Evolutionary conservation across 2,797 vertebrate species (phyloP), one percentile per base, ranked within the genome.

Genomic region (Pipistrellus pygmaeus): DNA sequence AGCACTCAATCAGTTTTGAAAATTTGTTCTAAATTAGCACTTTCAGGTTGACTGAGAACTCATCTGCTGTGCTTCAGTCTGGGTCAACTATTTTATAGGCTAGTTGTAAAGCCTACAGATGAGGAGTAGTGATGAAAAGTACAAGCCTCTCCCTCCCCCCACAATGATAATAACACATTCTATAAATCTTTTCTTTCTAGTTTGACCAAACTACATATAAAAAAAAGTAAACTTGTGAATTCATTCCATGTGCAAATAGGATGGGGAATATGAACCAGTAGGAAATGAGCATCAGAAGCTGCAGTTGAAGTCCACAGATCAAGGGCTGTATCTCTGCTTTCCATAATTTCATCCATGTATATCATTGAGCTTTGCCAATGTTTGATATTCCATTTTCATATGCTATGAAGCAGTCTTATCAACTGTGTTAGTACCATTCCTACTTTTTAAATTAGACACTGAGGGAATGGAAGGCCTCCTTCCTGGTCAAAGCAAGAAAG

Each of bases 191-290:
- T 96, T 97, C 96, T 55, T 95, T 38, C 64, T 88, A 71, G 9
- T 97, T 98, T 97, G 75, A 95, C 57, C 41, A 97, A 97, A 95
- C 13, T 93, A 82, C 30, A 86, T 27, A 38, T 82, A 95, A 86
- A 86, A 57, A 97, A 97, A 93, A 81, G 9, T 64, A 96, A 96
- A 32, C 8, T 78, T 85, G 90, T 89, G 32, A 91, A 91, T 96
- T 97, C 96, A 89, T 46, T 14, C 11, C 83, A 90, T 64, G 30
- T 93, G 76, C 66, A 93, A 96, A 94, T 10, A 96, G 1, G 83
- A 96, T 72, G 44, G 18, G 51, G 75, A 87, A 46, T 80, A 88
- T 93, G 81, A 85, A 21, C 48, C 46, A 88, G 60, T 53, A 89
- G 69, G 60, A 86, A 94, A 78, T 32, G 30, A 80, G 32, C n/a